These are phyloP conservation scores for Sebastes melanostomus DNA, from an alignment of 2,797 vertebrate genomes.

Conservation along the genomic window DNA sequence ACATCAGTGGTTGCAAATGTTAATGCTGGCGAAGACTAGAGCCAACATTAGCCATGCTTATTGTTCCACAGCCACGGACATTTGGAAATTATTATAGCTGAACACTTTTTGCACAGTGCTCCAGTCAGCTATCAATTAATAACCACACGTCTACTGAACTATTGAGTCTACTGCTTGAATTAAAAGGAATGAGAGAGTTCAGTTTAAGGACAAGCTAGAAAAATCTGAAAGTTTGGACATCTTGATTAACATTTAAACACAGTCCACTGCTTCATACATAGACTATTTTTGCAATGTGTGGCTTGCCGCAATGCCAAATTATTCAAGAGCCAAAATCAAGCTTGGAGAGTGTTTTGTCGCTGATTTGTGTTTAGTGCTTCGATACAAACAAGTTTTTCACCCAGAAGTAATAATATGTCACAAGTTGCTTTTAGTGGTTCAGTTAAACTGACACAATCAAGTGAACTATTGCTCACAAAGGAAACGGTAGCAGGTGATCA, in stretches of 20 bases:
- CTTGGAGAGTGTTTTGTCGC: not conserved
- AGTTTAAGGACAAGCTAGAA: slow-evolving; percentile 10
- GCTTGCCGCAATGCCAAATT: slow-evolving; percentile 14
- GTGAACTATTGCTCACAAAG: slow-evolving; percentile 4
- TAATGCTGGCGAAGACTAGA: slow-evolving; percentile 22
- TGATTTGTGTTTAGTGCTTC: slow-evolving; percentile 30
- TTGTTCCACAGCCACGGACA: slow-evolving; percentile 39
- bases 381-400: slow-evolving; percentile 3
- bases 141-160: slow-evolving; percentile 13
- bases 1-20: slow-evolving; percentile 29
- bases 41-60: slow-evolving; percentile 47
- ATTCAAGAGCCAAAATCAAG: slow-evolving; percentile 34
- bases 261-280: not conserved
- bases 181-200: slow-evolving; percentile 14
- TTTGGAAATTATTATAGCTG: slow-evolving; percentile 31
- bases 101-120: slow-evolving; percentile 1
- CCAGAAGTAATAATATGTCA: not conserved
- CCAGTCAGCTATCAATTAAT: slow-evolving; percentile 31
- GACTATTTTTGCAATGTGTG: not conserved
- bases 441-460: slow-evolving; percentile 24
- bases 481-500: not conserved
- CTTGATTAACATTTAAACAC: slow-evolving; percentile 24
- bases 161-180: slow-evolving; percentile 15
- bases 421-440: not conserved
- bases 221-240: slow-evolving; percentile 12